Conservation (phyloP, 2,888 invertebrate genomes). For the Lissonota sp. region DNA sequence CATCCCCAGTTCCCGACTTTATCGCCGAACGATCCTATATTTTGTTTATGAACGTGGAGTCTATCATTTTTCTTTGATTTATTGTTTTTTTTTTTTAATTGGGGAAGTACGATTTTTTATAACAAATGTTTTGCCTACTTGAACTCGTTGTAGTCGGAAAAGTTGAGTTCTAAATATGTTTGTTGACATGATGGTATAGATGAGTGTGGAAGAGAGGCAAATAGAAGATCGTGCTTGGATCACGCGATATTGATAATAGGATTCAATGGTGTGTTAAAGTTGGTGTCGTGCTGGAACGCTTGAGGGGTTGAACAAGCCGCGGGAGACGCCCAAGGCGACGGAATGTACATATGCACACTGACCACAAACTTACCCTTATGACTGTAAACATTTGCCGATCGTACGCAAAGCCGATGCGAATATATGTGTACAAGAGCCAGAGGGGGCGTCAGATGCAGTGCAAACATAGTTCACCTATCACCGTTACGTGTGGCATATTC, state of each 20-base stretch:
- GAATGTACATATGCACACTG: background rate
- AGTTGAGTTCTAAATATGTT: too few relatives aligned
- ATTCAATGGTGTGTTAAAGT: background rate
- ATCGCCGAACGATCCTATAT: too few relatives aligned
- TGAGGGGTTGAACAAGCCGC: slow-evolving; percentile 2
- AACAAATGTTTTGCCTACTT: too few relatives aligned
- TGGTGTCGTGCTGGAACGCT: background rate
- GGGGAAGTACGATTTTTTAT: too few relatives aligned
- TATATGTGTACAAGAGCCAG: slow-evolving; percentile 13
- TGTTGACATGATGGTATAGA: too few relatives aligned
- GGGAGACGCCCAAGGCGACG: slow-evolving; percentile 8
- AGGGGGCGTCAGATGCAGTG: background rate
- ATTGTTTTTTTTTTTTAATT: too few relatives aligned
- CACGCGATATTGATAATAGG: background rate
- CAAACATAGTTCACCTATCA: background rate
- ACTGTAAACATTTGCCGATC: slow-evolving; percentile 61
- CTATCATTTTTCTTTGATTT: too few relatives aligned
- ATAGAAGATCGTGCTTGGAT: too few relatives aligned
- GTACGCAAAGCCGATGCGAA: slow-evolving; percentile 50
- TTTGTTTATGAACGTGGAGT: too few relatives aligned
- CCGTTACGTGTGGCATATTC: background rate
- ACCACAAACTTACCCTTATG: slow-evolving; percentile 39
- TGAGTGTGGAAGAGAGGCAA: too few relatives aligned
- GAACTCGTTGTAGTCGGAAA: too few relatives aligned
- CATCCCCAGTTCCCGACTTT: too few relatives aligned